Conservation (phyloP, 1,140 invertebrate species). For the Drosophila lacertosa region DNA sequence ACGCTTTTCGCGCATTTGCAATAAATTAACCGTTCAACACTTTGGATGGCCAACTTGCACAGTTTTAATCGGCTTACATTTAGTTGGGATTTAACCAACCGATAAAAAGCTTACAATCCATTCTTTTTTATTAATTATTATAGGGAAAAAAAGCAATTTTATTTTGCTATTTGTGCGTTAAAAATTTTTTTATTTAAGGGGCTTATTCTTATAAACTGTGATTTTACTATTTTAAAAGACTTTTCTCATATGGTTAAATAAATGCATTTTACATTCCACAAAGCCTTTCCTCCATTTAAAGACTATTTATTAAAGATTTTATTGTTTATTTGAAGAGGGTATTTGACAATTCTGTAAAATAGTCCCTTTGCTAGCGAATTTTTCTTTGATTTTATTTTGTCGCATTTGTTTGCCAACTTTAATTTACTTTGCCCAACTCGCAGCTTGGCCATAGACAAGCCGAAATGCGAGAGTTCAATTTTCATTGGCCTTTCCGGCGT, state of each 20-base stretch:
- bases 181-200: too few relatives aligned
- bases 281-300: background rate
- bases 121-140: too few relatives aligned
- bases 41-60: background rate
- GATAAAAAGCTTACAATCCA: background rate
- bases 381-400: slow-evolving; percentile 46
- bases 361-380: background rate
- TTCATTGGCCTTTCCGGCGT: slow-evolving; percentile 48
- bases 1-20: slow-evolving; percentile 24
- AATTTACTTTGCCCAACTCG: slow-evolving; percentile 60
- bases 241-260: too few relatives aligned
- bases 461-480: slow-evolving; percentile 54
- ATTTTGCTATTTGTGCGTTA: background rate
- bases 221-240: too few relatives aligned
- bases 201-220: too few relatives aligned
- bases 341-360: background rate
- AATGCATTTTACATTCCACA: too few relatives aligned
- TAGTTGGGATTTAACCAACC: slow-evolving; percentile 10
- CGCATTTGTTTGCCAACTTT: slow-evolving; percentile 58
- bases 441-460: slow-evolving; percentile 4
- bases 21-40: slow-evolving; percentile 57
- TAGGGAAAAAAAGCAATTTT: too few relatives aligned
- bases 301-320: background rate
- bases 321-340: background rate
- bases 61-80: slow-evolving; percentile 30